Base-by-base conservation (phyloP, 2,888 invertebrate species). In the Anarsia innoxiella region DNA sequence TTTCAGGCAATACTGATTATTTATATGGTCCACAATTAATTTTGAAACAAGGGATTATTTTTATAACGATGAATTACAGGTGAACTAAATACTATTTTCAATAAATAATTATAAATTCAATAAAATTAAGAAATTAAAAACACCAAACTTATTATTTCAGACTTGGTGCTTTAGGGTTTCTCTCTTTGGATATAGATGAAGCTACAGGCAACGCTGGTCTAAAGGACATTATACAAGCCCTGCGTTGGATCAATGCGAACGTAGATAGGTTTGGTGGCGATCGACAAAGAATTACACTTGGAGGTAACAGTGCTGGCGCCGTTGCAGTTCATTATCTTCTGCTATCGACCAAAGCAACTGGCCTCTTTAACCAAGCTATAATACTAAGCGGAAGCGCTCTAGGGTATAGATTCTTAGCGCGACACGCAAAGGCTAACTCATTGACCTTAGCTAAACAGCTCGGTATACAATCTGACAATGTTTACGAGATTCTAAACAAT, bases 1-100 rank as follows among this genome's bases (percentile, higher is more conserved):
- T 60, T 3, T 50, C 59, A 2, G 62, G 59, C n/a, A 45, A 56
- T 31, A 31, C 37, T 2, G 44, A 51, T 15, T 1, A 36, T 11
- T 11, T 48, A 2, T 55, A 51, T 19, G 69, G 71, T 3, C 68
- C 72, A 2, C 48, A 63, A 28, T 43, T 59, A 1, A 43, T 66
- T n/a, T 44, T 71, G 44, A 41, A 55, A 36, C 49, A 52, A 12
- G 52, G 59, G 16, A 44, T 76, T 8, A 57, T 77, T 27, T 51
- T 64, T 5, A 66, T 71, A 2, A 62, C 71, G 1, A 40, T 73
- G 14, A 75, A 73, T 39, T 72, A 61, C 45, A 59, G 63, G 60
- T 27, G 14, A 23, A 19, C 19, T 3, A 19, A 19, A 5, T 8
- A 3, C 19, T 19, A 5, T 19, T 19, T 19, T 19, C 19, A 5